Conservation (phyloP, 2,113 vertebrate genomes). For the Colius striatus region DNA sequence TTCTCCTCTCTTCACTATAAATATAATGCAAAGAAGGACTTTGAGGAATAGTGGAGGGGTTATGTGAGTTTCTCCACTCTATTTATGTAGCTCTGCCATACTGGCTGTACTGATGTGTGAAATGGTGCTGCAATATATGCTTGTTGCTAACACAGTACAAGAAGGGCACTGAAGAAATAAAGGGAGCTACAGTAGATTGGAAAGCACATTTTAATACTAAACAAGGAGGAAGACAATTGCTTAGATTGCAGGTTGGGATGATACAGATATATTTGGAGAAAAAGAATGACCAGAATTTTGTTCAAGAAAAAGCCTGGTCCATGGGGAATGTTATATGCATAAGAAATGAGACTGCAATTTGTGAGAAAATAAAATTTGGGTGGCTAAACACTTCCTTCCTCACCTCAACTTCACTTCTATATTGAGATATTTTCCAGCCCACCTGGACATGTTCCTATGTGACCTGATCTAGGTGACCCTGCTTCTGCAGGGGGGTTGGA, state of each 20-base stretch:
- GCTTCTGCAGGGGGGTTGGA: too few species aligned
- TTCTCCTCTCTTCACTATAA: neutral
- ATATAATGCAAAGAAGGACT: neutral
- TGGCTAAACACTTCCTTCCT: neutral
- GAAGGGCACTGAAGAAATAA: neutral
- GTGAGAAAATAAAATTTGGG: neutral
- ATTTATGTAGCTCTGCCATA: neutral
- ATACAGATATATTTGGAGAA: neutral
- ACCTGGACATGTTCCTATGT: too few species aligned
- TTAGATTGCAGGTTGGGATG: neutral
- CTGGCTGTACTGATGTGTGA: neutral
- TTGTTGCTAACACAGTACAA: neutral
- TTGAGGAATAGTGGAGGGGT: neutral
- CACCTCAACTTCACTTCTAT: neutral
- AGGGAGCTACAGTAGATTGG: neutral
- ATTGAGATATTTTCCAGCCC: neutral
- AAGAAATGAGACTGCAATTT: neutral
- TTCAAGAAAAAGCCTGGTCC: neutral
- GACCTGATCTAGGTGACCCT: too few species aligned
- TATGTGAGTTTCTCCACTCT: neutral
- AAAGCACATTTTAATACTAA: neutral
- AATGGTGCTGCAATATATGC: neutral
- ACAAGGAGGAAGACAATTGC: neutral
- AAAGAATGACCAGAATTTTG: neutral
- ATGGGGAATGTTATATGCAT: neutral